These are phyloP conservation scores for Clarias gariepinus DNA, from an alignment of 2,113 vertebrate genomes.

Conservation along the genomic window DNA sequence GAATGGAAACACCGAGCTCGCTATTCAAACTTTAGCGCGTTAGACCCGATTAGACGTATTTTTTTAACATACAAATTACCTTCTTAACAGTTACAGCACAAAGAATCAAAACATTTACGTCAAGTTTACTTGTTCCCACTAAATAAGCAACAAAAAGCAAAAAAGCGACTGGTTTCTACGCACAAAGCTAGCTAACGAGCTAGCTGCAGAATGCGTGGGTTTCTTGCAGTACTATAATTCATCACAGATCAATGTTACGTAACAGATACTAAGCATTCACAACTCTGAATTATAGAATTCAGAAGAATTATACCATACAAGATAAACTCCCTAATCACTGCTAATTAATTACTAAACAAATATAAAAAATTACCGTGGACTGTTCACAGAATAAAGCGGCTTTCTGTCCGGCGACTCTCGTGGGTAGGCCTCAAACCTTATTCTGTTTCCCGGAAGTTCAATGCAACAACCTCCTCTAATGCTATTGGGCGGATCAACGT, in stretches of 20 bases:
- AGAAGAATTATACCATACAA: too few species aligned
- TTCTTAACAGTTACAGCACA: too few species aligned
- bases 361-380: slow-evolving; percentile 37
- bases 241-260: background rate
- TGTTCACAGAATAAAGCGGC: slow-evolving; percentile 22
- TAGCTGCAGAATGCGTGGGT: background rate
- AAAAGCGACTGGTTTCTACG: background rate
- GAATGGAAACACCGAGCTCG: background rate
- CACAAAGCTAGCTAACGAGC: slow-evolving; percentile 1
- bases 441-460: slow-evolving; percentile 49
- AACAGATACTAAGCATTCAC: background rate
- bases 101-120: background rate
- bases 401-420: slow-evolving; percentile 34
- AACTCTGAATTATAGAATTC: too few species aligned
- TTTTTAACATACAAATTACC: background rate
- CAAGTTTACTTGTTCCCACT: too few species aligned
- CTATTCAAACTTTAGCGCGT: slow-evolving; percentile 6
- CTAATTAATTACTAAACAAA: background rate
- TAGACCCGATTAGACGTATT: background rate
- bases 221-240: background rate
- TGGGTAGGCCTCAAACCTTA: slow-evolving; percentile 48
- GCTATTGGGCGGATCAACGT: slow-evolving; percentile 44
- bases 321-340: background rate
- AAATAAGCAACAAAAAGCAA: background rate
- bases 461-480: background rate